Conservation (phyloP, 2,113 vertebrate species). For the Todiramphus chloris region DNA sequence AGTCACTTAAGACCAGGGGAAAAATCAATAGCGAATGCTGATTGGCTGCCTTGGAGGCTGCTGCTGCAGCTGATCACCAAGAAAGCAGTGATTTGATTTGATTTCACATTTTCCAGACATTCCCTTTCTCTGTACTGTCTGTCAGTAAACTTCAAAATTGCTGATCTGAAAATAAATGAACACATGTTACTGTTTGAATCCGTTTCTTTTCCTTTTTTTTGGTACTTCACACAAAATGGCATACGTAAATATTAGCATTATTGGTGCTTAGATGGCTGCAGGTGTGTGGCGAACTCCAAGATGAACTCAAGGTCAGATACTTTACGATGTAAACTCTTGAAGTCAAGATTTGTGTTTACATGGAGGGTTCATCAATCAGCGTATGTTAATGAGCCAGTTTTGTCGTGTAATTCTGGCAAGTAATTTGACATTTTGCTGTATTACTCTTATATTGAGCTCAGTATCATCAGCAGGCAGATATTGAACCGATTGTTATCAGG, state of each 20-base stretch:
- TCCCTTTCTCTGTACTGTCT: constrained; percentile 35
- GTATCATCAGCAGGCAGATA: constrained; percentile 7
- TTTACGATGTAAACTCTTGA: constrained; percentile 48
- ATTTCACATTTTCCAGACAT: constrained; percentile 59
- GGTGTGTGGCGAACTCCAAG: constrained; percentile 53
- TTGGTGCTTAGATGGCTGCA: constrained; percentile 48
- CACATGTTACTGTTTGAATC: constrained; percentile 35
- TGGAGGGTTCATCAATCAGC: constrained; percentile 32
- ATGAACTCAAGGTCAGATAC: constrained; percentile 60
- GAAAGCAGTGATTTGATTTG: constrained; percentile 58
- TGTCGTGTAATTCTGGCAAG: constrained; percentile 36
- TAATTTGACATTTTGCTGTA: constrained; percentile 51
- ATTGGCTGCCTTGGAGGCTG: constrained; percentile 51
- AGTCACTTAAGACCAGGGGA: constrained; percentile 66
- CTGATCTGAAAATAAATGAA: constrained; percentile 64
- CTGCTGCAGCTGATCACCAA: constrained; percentile 59
- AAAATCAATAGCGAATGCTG: constrained; percentile 55
- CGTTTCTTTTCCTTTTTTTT: constrained; percentile 26
- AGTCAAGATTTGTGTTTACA: constrained; percentile 42
- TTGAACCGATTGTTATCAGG: constrained; percentile 27
- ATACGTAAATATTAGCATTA: constrained; percentile 32
- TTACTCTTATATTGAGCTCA: constrained; percentile 21
- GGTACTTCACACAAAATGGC: constrained; percentile 9
- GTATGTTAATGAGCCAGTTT: constrained; percentile 38
- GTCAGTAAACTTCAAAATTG: constrained; percentile 58